Evolutionary conservation across 2,113 vertebrate genomes (phyloP).

Genomic region (Jaculus jaculus): DNA sequence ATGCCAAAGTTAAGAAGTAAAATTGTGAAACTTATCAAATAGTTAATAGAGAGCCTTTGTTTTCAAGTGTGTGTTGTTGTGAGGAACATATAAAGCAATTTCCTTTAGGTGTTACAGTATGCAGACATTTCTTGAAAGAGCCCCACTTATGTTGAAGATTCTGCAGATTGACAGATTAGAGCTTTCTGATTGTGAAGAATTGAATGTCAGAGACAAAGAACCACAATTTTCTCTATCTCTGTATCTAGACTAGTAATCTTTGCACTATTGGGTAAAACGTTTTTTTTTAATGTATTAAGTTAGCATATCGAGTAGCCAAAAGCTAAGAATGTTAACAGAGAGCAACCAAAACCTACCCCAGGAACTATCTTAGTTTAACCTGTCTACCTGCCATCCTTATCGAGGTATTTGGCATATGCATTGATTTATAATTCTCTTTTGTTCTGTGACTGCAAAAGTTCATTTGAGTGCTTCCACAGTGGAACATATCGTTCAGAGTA

Average conservation of each 20-base stretch:
- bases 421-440: not conserved
- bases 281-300: not conserved
- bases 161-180: not conserved
- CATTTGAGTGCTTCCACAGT: no score
- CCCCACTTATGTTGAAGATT: not conserved
- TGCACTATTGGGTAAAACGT: not conserved
- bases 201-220: not conserved
- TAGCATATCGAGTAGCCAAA: not conserved
- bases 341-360: not conserved
- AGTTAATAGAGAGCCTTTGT: not conserved
- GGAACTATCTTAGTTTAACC: no score
- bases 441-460: not conserved
- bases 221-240: not conserved
- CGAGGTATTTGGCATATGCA: not conserved
- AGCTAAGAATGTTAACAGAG: not conserved
- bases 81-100: not conserved
- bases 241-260: not conserved
- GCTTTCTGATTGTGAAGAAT: not conserved
- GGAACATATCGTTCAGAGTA: not conserved
- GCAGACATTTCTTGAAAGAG: not conserved
- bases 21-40: not conserved
- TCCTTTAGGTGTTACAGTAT: not conserved
- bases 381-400: no score
- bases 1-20: not conserved
- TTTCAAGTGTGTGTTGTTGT: not conserved